phyloP scores from a whole-genome alignment of 2,797 vertebrate species.

The Hypotaenidia okinawae region DNA sequence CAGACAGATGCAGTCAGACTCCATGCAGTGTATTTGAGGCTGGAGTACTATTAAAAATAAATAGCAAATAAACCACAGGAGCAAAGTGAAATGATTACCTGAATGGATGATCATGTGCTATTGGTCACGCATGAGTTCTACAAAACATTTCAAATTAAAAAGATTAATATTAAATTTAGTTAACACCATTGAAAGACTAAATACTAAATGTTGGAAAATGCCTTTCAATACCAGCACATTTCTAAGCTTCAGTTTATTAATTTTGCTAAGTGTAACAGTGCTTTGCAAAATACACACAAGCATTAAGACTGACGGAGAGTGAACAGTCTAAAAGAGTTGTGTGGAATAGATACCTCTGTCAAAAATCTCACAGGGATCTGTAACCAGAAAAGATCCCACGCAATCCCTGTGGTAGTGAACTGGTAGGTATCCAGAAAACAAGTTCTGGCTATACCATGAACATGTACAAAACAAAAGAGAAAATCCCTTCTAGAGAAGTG shows the following conservation, averaged over 20 bases:
- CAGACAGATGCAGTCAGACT: neutral
- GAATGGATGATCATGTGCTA: neutral
- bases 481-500: neutral
- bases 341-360: neutral
- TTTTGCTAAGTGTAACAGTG: neutral
- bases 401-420: neutral
- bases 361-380: neutral
- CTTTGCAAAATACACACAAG: neutral
- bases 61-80: no score
- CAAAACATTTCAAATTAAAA: neutral
- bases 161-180: neutral
- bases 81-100: neutral
- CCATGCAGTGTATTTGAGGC: neutral
- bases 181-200: neutral
- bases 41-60: neutral
- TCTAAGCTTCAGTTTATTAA: neutral
- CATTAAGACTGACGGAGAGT: neutral
- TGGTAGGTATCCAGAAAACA: neutral
- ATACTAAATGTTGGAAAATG: neutral
- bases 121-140: fast-evolving
- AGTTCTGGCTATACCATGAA: neutral
- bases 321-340: neutral
- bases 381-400: neutral
- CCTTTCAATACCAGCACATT: neutral
- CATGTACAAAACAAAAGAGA: neutral